These are phyloP conservation scores for Melanotaenia nigrans DNA, from an alignment of 2,797 vertebrate species.

Conservation along the genomic window DNA sequence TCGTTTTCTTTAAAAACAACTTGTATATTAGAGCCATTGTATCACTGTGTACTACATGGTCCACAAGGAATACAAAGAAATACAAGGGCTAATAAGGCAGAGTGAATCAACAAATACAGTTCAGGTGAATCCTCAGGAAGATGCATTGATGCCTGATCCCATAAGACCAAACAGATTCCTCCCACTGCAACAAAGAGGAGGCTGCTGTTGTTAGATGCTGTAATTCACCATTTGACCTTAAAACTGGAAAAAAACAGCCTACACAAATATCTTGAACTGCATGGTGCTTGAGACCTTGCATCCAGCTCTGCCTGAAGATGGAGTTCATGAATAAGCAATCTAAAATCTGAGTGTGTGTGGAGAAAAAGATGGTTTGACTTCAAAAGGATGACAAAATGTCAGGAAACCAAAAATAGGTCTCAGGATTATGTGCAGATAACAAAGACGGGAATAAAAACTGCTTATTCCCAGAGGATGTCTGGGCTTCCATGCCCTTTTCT, in stretches of 20 bases:
- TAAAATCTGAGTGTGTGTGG: conserved; percentile 24
- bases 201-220: conserved; percentile 1
- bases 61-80: conserved; percentile 14
- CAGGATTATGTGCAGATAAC: conserved; percentile 14
- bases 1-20: neutral
- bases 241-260: conserved; percentile 5
- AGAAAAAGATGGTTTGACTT: conserved; percentile 32
- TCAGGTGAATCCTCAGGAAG: conserved; percentile 5
- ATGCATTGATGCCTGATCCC: conserved; percentile 2
- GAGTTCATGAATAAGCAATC: conserved; percentile 35
- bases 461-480: neutral
- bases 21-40: neutral
- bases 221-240: conserved; percentile 10
- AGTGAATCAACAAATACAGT: conserved; percentile 30
- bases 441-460: conserved; percentile 28
- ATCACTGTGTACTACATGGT: neutral
- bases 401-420: conserved; percentile 27
- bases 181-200: conserved; percentile 1
- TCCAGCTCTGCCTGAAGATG: conserved; percentile 7
- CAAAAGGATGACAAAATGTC: conserved; percentile 42
- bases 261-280: conserved; percentile 5
- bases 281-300: accelerated
- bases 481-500: neutral
- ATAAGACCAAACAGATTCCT: conserved; percentile 9
- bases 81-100: conserved; percentile 5